Evolutionary conservation across 1,140 invertebrate species (phyloP).

Genomic region (Drosophila grimshawi): DNA sequence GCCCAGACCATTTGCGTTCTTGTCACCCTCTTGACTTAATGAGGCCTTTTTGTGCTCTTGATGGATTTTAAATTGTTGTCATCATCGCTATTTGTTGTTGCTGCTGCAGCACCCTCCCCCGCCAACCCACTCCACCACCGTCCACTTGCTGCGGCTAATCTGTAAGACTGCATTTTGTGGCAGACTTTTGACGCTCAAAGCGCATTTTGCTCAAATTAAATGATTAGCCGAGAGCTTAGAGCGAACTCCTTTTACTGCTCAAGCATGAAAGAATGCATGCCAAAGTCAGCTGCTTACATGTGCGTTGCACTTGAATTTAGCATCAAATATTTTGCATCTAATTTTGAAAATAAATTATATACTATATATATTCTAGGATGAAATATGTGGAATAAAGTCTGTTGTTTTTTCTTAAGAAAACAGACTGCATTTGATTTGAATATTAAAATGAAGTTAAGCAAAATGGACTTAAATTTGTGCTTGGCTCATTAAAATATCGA

Average conservation of each 20-base stretch:
- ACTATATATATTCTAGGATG: no score
- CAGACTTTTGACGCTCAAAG: constrained; percentile 58
- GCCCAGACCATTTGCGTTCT: constrained; percentile 50
- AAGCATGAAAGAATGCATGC: neutral
- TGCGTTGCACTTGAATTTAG: no score
- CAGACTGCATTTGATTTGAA: neutral
- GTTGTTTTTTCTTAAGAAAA: no score
- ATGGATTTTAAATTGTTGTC: constrained; percentile 84
- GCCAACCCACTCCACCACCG: neutral
- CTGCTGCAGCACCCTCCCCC: neutral
- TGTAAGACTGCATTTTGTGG: constrained; percentile 23
- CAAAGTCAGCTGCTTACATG: constrained; percentile 6
- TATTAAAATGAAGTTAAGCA: neutral
- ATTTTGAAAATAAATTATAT: neutral
- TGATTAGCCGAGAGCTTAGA: constrained; percentile 31
- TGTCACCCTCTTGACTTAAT: constrained; percentile 83
- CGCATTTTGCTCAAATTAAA: constrained; percentile 41
- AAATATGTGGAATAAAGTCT: no score
- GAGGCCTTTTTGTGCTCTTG: constrained; percentile 83
- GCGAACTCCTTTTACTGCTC: neutral
- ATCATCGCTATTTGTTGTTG: constrained; percentile 73
- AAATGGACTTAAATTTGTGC: neutral
- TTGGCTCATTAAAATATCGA: neutral
- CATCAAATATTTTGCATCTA: no score
- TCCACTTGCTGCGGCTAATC: constrained; percentile 36